Conservation (phyloP, 2,797 vertebrate genomes). For the Crenuchus spilurus region DNA sequence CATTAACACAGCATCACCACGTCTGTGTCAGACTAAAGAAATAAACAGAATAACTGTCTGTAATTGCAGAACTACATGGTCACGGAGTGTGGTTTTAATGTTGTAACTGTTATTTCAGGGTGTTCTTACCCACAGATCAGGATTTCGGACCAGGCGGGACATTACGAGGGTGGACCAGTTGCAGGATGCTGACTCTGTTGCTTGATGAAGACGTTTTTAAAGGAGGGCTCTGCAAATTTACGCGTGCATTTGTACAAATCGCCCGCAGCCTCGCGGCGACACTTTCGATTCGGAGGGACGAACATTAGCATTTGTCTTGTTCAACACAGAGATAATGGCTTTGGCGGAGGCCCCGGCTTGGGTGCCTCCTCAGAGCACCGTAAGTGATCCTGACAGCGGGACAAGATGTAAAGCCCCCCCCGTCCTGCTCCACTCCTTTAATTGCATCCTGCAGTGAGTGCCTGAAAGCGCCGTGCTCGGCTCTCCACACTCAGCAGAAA, state of each 20-base stretch:
- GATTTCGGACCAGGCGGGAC: too few species aligned
- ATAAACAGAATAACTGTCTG: too few species aligned
- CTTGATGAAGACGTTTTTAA: constrained; percentile 45
- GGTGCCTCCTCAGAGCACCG: constrained; percentile 25
- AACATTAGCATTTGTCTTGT: constrained; percentile 62
- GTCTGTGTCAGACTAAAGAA: too few species aligned
- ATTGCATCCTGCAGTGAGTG: constrained; percentile 49
- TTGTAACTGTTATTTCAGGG: too few species aligned
- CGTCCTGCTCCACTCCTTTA: constrained; percentile 42
- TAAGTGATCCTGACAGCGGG: constrained; percentile 53
- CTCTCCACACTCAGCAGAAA: constrained; percentile 53
- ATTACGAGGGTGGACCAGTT: background rate
- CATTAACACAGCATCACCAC: too few species aligned
- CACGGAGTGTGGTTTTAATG: too few species aligned
- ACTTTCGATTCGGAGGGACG: constrained; percentile 49
- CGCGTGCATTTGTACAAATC: constrained; percentile 55
- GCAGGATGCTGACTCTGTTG: constrained; percentile 2
- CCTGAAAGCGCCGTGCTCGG: constrained; percentile 11
- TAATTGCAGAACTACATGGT: too few species aligned
- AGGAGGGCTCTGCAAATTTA: constrained; percentile 37
- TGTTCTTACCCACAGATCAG: too few species aligned
- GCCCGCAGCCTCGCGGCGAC: constrained; percentile 42
- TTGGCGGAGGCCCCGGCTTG: constrained; percentile 38
- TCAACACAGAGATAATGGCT: constrained; percentile 57
- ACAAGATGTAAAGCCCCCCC: constrained; percentile 49